Base-by-base conservation (phyloP, 2,797 vertebrate genomes). In the Adelosebastes latens region DNA sequence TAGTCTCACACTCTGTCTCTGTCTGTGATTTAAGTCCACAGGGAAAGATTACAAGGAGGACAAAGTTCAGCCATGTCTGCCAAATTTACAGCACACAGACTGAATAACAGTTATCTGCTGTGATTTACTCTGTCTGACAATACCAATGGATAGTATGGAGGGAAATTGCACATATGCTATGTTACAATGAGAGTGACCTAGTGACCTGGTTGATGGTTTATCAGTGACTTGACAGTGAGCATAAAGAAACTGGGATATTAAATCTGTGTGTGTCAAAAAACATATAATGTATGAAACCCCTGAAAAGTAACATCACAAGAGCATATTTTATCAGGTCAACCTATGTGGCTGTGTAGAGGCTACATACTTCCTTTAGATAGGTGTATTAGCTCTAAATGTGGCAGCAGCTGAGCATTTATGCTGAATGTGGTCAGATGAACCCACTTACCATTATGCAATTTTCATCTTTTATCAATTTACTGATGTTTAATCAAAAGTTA, bases 51-150 rank as follows among this genome's bases (percentile, higher is more conserved):
- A 72, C 36, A 71, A 34, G 49, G 18, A 60, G 67, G 66, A 64
- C 52, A 87, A 84, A 88, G 80, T 74, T 62, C 82, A 81, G n/a
- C 36, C 6, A 11, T 24, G 60, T 68, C 39, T 9, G 52, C 63
- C 29, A 56, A 61, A 65, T 78, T 84, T 67, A 84, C 61, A 70
- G 29, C 32, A 46, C 14, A 16, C 11, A 56, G 24, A 20, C 3
- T 49, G 27, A 58, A 27, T 22, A 2, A 32, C 10, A 46, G 42
- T 32, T 49, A 42, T 58, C 56, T 16, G 2, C 27, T 63, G 29
- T 68, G 68, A 71, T 77, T 77, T 58, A 39, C 16, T 65, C 3
- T 20, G 2, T 76, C 36, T 58, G 42, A 65, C 27, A 42, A 25
- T 4, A 36, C 14, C 31, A 24, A 20, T 16, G 8, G 34, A 24